Percentiles rank a stretch among this genome's conserved stretches.
Conservation (phyloP, 2,888 invertebrate species). For the Ecliptopera silaceata region DNA sequence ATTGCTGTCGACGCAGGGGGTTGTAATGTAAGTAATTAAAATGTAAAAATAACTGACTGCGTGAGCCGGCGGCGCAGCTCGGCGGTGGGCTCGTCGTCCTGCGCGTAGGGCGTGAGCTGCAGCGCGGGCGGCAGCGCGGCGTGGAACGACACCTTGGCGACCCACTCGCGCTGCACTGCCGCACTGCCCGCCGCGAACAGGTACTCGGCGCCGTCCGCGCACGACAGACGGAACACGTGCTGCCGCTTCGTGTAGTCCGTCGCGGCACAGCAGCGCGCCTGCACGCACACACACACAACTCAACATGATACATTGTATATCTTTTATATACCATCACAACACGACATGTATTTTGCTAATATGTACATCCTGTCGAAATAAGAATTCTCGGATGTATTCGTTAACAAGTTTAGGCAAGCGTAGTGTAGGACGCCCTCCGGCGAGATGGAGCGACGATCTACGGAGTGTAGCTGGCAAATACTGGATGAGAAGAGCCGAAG, state of each 20-base stretch:
- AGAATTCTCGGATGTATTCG: no score
- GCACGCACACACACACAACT: background rate
- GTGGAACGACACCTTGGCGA: slow-evolving; percentile 96
- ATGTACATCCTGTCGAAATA: no score
- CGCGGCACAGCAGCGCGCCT: slow-evolving; percentile 90
- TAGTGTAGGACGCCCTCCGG: no score
- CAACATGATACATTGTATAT: no score
- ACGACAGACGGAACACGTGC: slow-evolving; percentile 93
- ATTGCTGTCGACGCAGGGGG: no score
- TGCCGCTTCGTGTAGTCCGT: slow-evolving; percentile 98
- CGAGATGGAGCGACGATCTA: no score
- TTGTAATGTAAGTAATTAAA: no score
- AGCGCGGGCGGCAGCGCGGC: slow-evolving; percentile 94
- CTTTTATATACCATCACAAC: no score
- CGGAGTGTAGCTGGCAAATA: no score
- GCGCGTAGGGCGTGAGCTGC: slow-evolving; percentile 90
- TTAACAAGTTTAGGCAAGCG: no score
- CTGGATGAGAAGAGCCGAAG: no score
- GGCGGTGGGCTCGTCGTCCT: slow-evolving; percentile 77
- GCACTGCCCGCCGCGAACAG: slow-evolving; percentile 91
- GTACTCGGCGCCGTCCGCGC: slow-evolving; percentile 96
- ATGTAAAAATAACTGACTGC: slow-evolving; percentile 61
- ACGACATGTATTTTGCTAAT: no score
- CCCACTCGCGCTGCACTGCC: slow-evolving; percentile 93
- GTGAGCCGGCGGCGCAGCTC: slow-evolving; percentile 64